phyloP scores from a whole-genome alignment of 2,113 vertebrate species.

The Laticauda laticaudata region DNA sequence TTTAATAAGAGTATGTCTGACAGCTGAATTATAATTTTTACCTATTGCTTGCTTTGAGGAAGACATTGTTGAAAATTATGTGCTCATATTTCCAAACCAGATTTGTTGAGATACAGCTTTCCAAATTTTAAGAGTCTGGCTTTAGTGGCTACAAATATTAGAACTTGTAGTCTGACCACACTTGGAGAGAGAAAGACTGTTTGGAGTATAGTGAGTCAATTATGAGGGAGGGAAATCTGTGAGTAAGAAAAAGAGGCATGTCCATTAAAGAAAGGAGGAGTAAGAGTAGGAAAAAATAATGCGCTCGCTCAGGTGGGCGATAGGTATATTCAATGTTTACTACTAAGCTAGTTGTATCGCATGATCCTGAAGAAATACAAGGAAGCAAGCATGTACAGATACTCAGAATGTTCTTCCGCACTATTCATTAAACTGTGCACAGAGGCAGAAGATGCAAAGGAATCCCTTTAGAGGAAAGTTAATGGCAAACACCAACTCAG shows the following conservation, averaged over 20 bases:
- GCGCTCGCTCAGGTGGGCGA: not conserved
- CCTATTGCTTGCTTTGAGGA: not conserved
- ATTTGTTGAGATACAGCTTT: not conserved
- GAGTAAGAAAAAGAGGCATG: not conserved
- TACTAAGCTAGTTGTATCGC: not conserved
- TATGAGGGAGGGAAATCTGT: not conserved
- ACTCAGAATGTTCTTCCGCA: not conserved
- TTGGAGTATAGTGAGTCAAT: not conserved
- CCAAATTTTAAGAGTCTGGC: not conserved
- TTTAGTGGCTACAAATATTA: not conserved
- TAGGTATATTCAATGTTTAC: not conserved
- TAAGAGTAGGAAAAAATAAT: not conserved
- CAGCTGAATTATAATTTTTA: not conserved
- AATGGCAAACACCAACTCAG: not conserved
- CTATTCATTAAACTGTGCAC: constrained; percentile 14
- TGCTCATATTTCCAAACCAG: not conserved
- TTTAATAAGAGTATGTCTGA: not conserved
- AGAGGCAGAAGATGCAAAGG: constrained; percentile 14
- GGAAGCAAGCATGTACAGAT: not conserved
- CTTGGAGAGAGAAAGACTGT: not conserved
- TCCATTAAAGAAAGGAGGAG: not conserved
- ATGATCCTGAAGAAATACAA: not conserved
- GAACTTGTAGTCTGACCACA: not conserved
- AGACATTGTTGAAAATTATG: not conserved
- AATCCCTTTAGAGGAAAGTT: not conserved